Conservation (phyloP, 2,113 vertebrate genomes). For the Amphilophus citrinellus region DNA sequence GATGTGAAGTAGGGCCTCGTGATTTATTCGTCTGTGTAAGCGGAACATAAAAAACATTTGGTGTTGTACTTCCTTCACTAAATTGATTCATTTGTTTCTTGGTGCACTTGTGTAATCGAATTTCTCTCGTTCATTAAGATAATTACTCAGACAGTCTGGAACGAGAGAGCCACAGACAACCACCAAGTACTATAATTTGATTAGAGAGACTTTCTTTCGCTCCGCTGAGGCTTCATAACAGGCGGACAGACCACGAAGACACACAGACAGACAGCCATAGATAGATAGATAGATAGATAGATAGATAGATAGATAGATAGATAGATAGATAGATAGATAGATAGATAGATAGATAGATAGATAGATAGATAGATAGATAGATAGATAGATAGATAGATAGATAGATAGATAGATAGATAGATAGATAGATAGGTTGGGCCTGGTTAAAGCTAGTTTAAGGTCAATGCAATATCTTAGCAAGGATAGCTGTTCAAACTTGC, state of each 20-base stretch:
- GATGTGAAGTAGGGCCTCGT: background rate
- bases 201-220: constrained; percentile 46
- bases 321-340: background rate
- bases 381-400: background rate
- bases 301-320: background rate
- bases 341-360: background rate
- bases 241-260: background rate
- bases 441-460: background rate
- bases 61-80: constrained; percentile 39
- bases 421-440: background rate
- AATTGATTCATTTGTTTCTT: constrained; percentile 61
- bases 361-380: background rate
- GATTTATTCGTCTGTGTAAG: constrained; percentile 21
- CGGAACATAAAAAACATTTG: constrained; percentile 40
- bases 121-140: constrained; percentile 63
- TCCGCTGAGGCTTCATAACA: constrained; percentile 31
- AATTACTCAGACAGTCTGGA: constrained; percentile 67
- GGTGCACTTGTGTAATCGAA: constrained; percentile 69
- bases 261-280: background rate
- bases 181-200: constrained; percentile 58
- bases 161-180: constrained; percentile 45
- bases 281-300: background rate
- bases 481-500: background rate
- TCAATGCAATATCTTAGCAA: background rate
- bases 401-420: background rate